phyloP scores from a whole-genome alignment of 92 coral and sea anemone species.

The Zoanthus sociatus region DNA sequence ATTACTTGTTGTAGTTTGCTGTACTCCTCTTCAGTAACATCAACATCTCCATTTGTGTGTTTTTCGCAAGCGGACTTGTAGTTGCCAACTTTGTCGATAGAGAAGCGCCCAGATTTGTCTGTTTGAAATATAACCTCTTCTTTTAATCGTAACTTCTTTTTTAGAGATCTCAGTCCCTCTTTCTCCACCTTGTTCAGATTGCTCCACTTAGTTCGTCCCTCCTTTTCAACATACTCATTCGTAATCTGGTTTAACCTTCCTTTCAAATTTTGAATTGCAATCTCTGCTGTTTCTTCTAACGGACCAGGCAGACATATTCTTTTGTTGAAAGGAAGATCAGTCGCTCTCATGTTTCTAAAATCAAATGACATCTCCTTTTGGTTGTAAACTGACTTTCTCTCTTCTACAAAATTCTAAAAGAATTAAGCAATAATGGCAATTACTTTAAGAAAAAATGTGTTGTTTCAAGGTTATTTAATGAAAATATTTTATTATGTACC shows the following conservation, averaged over 20 bases:
- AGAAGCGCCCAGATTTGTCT: constrained; percentile 56
- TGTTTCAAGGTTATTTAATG: too few relatives aligned
- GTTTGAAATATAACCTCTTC: constrained; percentile 48
- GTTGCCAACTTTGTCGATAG: constrained; percentile 54
- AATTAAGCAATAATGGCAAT: too few relatives aligned
- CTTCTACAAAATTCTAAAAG: too few relatives aligned
- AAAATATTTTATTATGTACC: too few relatives aligned
- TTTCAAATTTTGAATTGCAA: constrained; percentile 31
- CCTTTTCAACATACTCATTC: background rate
- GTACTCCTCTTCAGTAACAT: constrained; percentile 20
- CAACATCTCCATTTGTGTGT: background rate
- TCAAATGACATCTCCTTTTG: background rate
- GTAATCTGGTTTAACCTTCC: background rate
- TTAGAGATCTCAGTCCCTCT: constrained; percentile 47
- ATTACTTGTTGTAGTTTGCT: background rate
- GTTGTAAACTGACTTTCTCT: background rate
- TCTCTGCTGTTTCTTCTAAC: constrained; percentile 3
- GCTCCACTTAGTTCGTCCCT: background rate
- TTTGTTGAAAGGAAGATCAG: background rate
- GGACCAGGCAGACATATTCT: background rate
- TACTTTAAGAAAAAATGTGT: too few relatives aligned
- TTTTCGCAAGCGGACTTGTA: constrained; percentile 43
- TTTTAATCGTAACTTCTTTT: background rate
- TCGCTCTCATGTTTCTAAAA: constrained; percentile 16
- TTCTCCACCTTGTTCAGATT: constrained; percentile 16